phyloP scores from a whole-genome alignment of 2,113 vertebrate genomes.

The Cyphomyrus plagiostoma region DNA sequence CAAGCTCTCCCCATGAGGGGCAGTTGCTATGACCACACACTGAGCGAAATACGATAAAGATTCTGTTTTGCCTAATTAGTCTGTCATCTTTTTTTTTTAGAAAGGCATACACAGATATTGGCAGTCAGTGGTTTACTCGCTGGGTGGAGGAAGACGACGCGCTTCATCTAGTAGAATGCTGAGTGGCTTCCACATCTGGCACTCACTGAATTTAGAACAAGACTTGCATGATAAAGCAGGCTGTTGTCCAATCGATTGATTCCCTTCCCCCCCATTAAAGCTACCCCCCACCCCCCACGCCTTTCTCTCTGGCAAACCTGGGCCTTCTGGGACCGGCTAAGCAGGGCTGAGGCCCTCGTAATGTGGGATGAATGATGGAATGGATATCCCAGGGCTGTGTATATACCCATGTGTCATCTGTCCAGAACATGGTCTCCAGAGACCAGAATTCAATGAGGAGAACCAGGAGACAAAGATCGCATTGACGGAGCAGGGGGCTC shows the following conservation, averaged over 20 bases:
- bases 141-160: not conserved
- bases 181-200: conserved; percentile 42
- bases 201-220: conserved; percentile 6
- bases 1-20: not conserved
- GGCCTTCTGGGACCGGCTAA: not conserved
- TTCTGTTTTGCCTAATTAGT: not conserved
- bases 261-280: conserved; percentile 12
- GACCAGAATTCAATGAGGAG: not conserved
- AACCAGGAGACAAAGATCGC: not conserved
- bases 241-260: not conserved
- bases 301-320: conserved; percentile 35
- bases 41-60: not conserved
- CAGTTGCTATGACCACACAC: not conserved
- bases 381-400: conserved; percentile 10
- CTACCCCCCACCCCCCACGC: conserved; percentile 17
- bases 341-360: conserved; percentile 56
- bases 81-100: not conserved
- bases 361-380: conserved; percentile 33
- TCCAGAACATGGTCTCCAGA: not conserved
- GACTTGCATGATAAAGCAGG: not conserved
- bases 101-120: not conserved
- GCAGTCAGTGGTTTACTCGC: not conserved
- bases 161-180: conserved; percentile 1
- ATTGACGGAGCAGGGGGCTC: not conserved
- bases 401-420: not conserved